Conservation (phyloP, 2,113 vertebrate species). For the Tretioscincus oriximinensis region DNA sequence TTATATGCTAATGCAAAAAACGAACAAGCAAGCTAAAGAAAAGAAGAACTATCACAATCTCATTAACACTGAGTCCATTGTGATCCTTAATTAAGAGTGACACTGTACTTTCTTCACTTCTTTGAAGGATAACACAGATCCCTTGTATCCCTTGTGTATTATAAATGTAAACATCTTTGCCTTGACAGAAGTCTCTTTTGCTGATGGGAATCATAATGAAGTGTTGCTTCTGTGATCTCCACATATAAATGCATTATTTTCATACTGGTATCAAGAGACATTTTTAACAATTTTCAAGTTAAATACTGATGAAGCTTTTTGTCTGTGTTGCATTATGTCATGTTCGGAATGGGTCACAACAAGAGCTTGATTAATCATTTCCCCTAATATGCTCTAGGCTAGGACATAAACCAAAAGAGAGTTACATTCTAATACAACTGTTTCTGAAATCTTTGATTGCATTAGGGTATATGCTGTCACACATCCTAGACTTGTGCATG, state of each 20-base stretch:
- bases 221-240: constrained; percentile 23
- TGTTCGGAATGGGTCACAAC: background rate
- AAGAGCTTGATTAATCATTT: background rate
- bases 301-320: constrained; percentile 1
- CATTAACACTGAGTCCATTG: constrained; percentile 1
- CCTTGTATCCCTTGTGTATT: constrained; percentile 8
- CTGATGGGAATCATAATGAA: constrained; percentile 28
- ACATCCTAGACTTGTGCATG: background rate
- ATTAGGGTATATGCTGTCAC: background rate
- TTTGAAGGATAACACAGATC: constrained; percentile 14
- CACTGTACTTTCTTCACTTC: background rate
- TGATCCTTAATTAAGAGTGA: constrained; percentile 17
- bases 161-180: constrained; percentile 29
- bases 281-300: background rate
- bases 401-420: background rate
- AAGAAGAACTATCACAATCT: background rate
- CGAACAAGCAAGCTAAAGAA: background rate
- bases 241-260: constrained; percentile 18
- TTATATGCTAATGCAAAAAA: background rate
- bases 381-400: background rate
- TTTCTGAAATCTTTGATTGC: background rate
- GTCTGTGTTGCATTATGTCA: background rate
- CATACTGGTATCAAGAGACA: background rate
- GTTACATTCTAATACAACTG: background rate
- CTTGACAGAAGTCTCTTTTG: constrained; percentile 5